These are phyloP conservation scores for Poecilia latipinna DNA, from an alignment of 2,113 vertebrate species.

Conservation along the genomic window DNA sequence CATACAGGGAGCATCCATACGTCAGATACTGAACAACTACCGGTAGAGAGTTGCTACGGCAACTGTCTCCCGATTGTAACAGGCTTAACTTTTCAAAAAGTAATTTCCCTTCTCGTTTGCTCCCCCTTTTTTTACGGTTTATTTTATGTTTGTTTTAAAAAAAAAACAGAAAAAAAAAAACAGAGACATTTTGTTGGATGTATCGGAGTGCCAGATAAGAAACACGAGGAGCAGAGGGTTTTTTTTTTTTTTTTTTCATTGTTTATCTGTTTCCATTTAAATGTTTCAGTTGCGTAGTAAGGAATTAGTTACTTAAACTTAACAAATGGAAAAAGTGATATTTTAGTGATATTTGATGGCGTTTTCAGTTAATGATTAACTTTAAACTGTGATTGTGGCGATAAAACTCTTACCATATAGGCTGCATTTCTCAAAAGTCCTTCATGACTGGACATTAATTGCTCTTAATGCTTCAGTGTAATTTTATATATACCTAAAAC, in stretches of 20 bases:
- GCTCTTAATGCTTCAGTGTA: conserved; percentile 49
- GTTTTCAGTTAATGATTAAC: conserved; percentile 56
- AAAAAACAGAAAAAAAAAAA: conserved; percentile 11
- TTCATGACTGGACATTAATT: conserved; percentile 41
- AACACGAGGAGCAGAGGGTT: not conserved
- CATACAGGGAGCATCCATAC: conserved; percentile 93
- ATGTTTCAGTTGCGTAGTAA: conserved; percentile 62
- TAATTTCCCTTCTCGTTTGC: conserved; percentile 86
- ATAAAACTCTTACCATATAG: conserved; percentile 57
- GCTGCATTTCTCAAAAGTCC: conserved; percentile 68
- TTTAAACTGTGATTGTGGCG: conserved; percentile 68
- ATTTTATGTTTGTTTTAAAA: conserved; percentile 31
- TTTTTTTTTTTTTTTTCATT: conserved; percentile 56
- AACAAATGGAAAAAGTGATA: conserved; percentile 45
- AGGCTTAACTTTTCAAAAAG: conserved; percentile 92
- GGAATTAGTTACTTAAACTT: conserved; percentile 51
- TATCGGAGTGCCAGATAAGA: conserved; percentile 44
- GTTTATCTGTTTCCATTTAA: conserved; percentile 60
- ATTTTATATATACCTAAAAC: conserved; percentile 47
- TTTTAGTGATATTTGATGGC: conserved; percentile 59
- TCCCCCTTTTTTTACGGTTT: conserved; percentile 60
- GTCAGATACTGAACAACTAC: conserved; percentile 89
- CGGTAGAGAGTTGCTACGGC: conserved; percentile 86
- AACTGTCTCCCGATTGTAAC: conserved; percentile 91
- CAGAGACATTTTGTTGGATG: conserved; percentile 60